These are phyloP conservation scores for Sylvilagus bachmani DNA, from an alignment of 2,113 vertebrate species.

Conservation along the genomic window DNA sequence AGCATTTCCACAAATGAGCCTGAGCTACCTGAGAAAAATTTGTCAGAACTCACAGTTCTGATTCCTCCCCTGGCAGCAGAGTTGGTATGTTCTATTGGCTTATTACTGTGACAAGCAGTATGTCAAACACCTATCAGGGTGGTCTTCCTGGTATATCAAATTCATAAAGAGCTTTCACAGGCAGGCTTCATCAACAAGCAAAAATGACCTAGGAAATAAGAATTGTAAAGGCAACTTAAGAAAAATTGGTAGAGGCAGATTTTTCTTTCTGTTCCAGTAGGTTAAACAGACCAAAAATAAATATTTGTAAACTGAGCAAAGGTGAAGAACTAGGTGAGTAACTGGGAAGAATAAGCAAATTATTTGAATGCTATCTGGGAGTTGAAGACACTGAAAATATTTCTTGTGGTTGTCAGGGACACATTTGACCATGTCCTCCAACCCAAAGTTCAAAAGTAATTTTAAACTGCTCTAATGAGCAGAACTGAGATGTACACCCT, in stretches of 20 bases:
- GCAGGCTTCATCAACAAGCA: neutral
- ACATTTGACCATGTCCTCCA: neutral
- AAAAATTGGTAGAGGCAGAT: neutral
- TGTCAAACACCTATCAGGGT: neutral
- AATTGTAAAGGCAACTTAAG: neutral
- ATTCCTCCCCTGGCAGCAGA: neutral
- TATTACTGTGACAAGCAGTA: neutral
- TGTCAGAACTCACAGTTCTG: neutral
- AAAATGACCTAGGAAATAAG: neutral
- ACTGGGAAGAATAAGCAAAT: neutral
- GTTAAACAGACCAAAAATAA: slow-evolving; percentile 43
- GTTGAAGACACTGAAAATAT: neutral
- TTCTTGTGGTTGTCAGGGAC: neutral
- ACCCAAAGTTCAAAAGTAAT: slow-evolving; percentile 42
- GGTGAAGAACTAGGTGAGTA: neutral
- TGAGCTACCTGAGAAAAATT: neutral
- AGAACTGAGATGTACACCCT: neutral
- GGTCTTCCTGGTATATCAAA: neutral
- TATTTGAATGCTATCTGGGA: neutral
- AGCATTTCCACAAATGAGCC: neutral
- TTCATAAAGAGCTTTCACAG: neutral
- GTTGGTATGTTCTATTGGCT: neutral
- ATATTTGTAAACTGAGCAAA: slow-evolving; percentile 7
- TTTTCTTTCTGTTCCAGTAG: neutral
- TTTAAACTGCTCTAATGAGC: slow-evolving; percentile 25